A percentile compares a stretch with the other conserved stretches of the same genome.
Evolutionary conservation across 2,888 invertebrate species (phyloP).

Genomic region (Phlogophora meticulosa): DNA sequence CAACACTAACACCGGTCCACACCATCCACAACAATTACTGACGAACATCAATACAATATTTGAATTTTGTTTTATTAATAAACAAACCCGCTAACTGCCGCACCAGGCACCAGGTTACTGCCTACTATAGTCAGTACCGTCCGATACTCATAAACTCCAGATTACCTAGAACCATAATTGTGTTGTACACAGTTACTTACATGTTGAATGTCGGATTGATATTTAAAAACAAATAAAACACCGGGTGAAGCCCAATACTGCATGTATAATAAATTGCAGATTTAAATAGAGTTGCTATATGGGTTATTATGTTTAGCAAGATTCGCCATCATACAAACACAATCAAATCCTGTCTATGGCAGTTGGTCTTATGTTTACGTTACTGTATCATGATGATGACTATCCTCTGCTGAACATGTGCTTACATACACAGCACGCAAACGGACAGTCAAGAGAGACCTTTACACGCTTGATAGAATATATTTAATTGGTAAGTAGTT

Average conservation of each 20-base stretch:
- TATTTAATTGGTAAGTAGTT: no score
- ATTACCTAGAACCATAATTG: conserved; percentile 1
- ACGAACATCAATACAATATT: not conserved
- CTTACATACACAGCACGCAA: no score
- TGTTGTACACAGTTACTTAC: not conserved
- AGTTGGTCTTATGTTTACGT: not conserved
- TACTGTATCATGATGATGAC: not conserved
- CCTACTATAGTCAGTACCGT: not conserved
- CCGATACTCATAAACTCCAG: conserved; percentile 7
- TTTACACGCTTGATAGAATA: no score
- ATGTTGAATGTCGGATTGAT: conserved; percentile 7
- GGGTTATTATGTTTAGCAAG: not conserved
- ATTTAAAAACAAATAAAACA: conserved; percentile 26
- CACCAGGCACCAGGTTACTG: no score
- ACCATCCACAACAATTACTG: not conserved
- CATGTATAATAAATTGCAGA: not conserved
- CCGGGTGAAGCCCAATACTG: not conserved
- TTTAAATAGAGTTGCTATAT: not conserved
- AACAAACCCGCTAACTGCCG: no score
- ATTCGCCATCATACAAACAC: not conserved
- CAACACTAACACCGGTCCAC: no score
- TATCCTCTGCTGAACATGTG: not conserved
- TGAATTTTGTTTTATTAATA: not conserved
- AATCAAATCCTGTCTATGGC: not conserved
- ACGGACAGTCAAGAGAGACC: no score